Conservation (phyloP, 2,797 vertebrate species). For the Rachycentron canadum region DNA sequence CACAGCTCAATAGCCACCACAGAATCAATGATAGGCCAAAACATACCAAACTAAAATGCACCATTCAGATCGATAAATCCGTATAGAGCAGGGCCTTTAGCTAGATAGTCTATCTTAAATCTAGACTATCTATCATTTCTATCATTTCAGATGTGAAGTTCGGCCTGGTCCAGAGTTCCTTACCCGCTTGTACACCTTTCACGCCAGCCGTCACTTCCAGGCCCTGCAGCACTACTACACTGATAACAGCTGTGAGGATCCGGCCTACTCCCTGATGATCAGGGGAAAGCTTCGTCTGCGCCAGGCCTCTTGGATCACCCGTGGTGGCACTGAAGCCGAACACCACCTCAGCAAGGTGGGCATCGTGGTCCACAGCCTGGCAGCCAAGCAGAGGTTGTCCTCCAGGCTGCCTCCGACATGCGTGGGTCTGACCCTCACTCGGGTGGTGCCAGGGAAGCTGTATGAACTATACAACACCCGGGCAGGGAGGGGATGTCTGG, state of each 20-base stretch:
- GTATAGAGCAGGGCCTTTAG: not conserved
- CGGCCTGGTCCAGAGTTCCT: conserved; percentile 93
- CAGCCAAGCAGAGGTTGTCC: conserved; percentile 80
- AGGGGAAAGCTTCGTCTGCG: conserved; percentile 90
- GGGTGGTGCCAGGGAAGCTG: conserved; percentile 81
- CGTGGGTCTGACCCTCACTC: conserved; percentile 54
- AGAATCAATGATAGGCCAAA: too few species aligned
- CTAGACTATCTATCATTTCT: not conserved
- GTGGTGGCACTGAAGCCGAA: conserved; percentile 89
- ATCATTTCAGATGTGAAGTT: conserved; percentile 89
- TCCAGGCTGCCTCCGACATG: conserved; percentile 83
- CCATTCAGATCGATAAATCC: too few species aligned
- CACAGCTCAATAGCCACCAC: too few species aligned
- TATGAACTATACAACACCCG: conserved; percentile 89
- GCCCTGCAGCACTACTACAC: conserved; percentile 92
- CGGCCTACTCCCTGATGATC: conserved; percentile 90
- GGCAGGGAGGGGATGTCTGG: conserved; percentile 83
- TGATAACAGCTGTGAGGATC: conserved; percentile 87
- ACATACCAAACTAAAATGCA: not conserved
- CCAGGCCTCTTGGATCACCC: conserved; percentile 93
- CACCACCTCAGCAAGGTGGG: conserved; percentile 91
- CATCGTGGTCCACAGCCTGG: conserved; percentile 88
- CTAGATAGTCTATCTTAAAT: too few species aligned
- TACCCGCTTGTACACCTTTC: conserved; percentile 91
- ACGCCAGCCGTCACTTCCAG: conserved; percentile 88